These are phyloP conservation scores for Pogonognathellus flavescens DNA, from an alignment of 1,140 invertebrate species.

Conservation along the genomic window DNA sequence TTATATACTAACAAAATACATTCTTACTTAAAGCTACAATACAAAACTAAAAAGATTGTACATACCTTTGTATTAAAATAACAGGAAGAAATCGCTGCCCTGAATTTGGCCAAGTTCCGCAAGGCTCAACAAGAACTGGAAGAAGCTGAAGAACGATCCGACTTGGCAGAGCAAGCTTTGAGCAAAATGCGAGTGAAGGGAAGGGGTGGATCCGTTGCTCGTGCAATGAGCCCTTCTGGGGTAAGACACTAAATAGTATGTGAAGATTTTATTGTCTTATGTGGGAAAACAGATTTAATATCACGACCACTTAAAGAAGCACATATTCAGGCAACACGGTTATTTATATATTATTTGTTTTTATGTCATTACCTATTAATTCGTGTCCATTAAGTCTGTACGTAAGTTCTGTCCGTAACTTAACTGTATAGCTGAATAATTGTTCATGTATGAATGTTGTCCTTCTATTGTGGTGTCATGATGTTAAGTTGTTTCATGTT, in stretches of 20 bases:
- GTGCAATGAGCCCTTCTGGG: conserved; percentile 78
- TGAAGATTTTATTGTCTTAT: background rate
- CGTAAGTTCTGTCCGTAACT: background rate
- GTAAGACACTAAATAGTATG: conserved; percentile 60
- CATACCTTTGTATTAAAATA: conserved; percentile 44
- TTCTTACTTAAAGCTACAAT: background rate
- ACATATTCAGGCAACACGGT: background rate
- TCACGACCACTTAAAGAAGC: background rate
- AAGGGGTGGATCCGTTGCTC: conserved; percentile 88
- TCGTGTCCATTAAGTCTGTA: background rate
- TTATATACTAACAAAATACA: background rate
- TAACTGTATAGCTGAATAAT: background rate
- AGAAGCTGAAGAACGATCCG: conserved; percentile 89
- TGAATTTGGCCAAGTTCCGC: conserved; percentile 98
- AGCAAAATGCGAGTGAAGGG: conserved; percentile 97
- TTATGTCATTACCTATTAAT: background rate
- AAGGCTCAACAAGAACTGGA: conserved; percentile 99
- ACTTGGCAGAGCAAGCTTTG: conserved; percentile 91
- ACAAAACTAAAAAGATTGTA: background rate
- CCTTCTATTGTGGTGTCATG: conserved; percentile 17
- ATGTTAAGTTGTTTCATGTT: conserved; percentile 7
- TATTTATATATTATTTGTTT: background rate
- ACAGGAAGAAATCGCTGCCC: conserved; percentile 95
- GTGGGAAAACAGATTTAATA: background rate
- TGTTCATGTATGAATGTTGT: background rate